Percentiles rank a stretch among this genome's conserved stretches.
phyloP scores from a whole-genome alignment of 1,140 invertebrate genomes.

The Uloborus diversus region DNA sequence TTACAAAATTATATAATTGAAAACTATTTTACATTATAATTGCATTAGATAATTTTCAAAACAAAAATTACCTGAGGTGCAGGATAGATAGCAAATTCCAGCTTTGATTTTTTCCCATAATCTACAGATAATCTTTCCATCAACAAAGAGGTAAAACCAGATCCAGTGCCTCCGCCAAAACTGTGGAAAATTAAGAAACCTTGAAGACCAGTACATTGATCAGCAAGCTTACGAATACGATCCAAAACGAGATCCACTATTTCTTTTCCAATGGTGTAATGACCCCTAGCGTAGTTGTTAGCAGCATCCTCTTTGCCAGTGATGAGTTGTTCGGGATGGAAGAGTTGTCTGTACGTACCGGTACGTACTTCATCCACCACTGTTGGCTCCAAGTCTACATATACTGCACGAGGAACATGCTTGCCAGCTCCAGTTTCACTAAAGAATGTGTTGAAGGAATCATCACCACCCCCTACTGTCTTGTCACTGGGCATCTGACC shows the following conservation, averaged over 20 bases:
- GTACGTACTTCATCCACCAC: conserved; percentile 81
- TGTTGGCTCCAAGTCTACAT: conserved; percentile 87
- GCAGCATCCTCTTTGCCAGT: conserved; percentile 75
- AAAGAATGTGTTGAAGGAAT: conserved; percentile 90
- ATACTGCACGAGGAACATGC: conserved; percentile 83
- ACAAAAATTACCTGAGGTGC: conserved; percentile 74
- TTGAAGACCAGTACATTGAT: conserved; percentile 64
- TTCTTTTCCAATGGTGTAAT: conserved; percentile 73
- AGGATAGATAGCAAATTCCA: conserved; percentile 82
- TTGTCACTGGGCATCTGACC: conserved; percentile 63
- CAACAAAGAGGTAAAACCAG: conserved; percentile 78
- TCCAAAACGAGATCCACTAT: conserved; percentile 81
- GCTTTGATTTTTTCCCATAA: conserved; percentile 80
- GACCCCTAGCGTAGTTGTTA: conserved; percentile 70
- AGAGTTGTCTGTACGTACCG: conserved; percentile 73
- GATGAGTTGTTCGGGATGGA: conserved; percentile 76
- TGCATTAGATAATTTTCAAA: too few relatives aligned
- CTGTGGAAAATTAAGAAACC: conserved; percentile 69
- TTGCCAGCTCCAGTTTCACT: conserved; percentile 87
- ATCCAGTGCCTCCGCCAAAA: conserved; percentile 76
- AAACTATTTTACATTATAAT: too few relatives aligned
- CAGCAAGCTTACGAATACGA: conserved; percentile 66
- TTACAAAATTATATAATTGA: too few relatives aligned
- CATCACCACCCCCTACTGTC: conserved; percentile 73
- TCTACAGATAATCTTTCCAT: conserved; percentile 79